Evolutionary conservation across 1,140 invertebrate genomes (phyloP), one percentile per base, ranked within the genome.

Genomic region (Meloidogyne chitwoodi): DNA sequence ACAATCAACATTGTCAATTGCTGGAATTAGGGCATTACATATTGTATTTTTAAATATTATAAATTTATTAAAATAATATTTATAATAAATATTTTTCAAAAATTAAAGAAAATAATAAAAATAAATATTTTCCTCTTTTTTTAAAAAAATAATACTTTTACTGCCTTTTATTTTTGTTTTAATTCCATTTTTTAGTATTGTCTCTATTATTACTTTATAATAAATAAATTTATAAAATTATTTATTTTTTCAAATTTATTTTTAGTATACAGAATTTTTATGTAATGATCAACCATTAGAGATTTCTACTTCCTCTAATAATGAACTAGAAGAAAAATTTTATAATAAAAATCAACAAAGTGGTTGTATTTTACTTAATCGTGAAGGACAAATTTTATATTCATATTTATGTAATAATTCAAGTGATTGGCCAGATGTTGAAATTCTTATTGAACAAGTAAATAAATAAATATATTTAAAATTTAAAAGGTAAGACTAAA

Each of bases 1-100:
- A 56, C 81, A 80, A 31, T 84, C 81, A 4, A 83, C 78, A 12
- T 38, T 76, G 24, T 76, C 70, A 31, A 65, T 82, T n/a, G 73
- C 82, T 34, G 82, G 81, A 16, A 27, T 73, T 29, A 66, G 48
- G 22, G 79, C 82, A 19, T 56, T 82, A 41, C 73, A 82, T 34
- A 70, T 83, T 70, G 81, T 82, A n/a, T 34, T 68, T 74, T 65
- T 44, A 44, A 44, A 2, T 44, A 44, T 16, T 44, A 1, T 8
- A 48, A 48, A 16, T 56, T n/a, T n/a, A 56, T 56, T n/a, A n/a
- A 8, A n/a, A 56, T 19, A 2, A 48, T 4, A 19, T 48, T n/a
- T 5, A 56, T 6, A 56, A n/a, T 56, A n/a, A n/a, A 8, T 8
- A n/a, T 14, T 41, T 41, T 41, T 14, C 38, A 14, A 14, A 41